Conservation (phyloP, 2,888 invertebrate species). For the Thymelicus sylvestris region DNA sequence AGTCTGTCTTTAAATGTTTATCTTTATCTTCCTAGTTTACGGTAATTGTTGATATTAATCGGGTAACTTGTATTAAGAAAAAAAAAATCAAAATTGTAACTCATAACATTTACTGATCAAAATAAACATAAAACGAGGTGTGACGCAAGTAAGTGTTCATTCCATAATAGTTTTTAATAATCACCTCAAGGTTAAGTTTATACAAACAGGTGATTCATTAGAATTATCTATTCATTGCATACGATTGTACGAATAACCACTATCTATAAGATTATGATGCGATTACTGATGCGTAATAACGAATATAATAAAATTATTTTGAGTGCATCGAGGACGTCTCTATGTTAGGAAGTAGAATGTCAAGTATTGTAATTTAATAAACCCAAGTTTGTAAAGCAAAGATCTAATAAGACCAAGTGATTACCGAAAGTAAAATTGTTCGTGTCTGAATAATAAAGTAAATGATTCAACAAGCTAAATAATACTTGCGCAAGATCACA, state of each 20-base stretch:
- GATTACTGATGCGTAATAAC: neutral
- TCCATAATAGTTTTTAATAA: slow-evolving; percentile 13
- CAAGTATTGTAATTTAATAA: too few species aligned
- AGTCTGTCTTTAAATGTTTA: too few species aligned
- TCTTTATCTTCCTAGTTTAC: too few species aligned
- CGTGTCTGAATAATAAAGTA: too few species aligned
- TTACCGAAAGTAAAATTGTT: too few species aligned
- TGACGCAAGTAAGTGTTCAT: neutral
- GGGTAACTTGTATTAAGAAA: neutral
- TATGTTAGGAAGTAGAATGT: too few species aligned
- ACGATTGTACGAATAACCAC: slow-evolving; percentile 23
- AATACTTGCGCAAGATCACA: too few species aligned
- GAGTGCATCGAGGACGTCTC: too few species aligned
- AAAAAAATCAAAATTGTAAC: neutral
- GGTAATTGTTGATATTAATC: too few species aligned
- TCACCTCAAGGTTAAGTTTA: slow-evolving; percentile 23
- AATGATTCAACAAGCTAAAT: too few species aligned
- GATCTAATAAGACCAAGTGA: too few species aligned
- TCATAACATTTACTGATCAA: neutral
- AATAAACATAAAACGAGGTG: neutral
- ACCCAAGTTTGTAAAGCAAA: too few species aligned
- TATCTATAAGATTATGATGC: neutral
- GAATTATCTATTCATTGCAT: slow-evolving; percentile 16
- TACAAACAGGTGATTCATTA: slow-evolving; percentile 25
- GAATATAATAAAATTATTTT: neutral